Base-by-base conservation (phyloP, 2,797 vertebrate genomes). In the Mycteria americana region DNA sequence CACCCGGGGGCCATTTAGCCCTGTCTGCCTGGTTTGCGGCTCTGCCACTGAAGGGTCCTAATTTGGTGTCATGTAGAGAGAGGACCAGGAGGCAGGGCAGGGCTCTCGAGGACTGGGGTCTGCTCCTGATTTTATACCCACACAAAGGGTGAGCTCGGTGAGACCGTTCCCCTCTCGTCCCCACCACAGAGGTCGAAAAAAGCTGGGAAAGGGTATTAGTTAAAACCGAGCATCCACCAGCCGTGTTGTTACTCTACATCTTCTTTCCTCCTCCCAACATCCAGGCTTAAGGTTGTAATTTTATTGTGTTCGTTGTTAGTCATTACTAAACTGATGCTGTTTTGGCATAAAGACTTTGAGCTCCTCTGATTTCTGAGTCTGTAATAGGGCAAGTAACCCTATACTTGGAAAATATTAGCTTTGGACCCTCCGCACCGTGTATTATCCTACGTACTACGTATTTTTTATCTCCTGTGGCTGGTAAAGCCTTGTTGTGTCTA, bases 1-100 rank as follows among this genome's bases (percentile, higher is more conserved):
- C 82, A 86, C 24, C 91, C 87, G 78, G 94, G 94, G 95, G 91
- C 93, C 35, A 0, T 95, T 94, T 94, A 94, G 89, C 24, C 62
- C 92, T 97, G 97, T 97, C 97, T 92, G 94, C 89, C 62, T 69
- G 39, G 95, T 81, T 97, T 96, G 89, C 3, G 10, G 50, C 85
- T 97, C 91, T 89, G 94, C 43, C 41, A 31, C 62, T 89, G 97
- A 96, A 81, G 89, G 73, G 63, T 75, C 89, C 97, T 97, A 96
- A 96, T 97, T 95, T 92, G 89, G 69, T 96, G 96, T 97, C 96
- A 92, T 95, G 96, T 96, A 15, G 19, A 88, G 77, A 76, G 82
- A 64, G 68, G 57, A 68, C 65, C 9, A 7, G 83, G 82, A 95
- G 88, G 69, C 85, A 95, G 70, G 33, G 73, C 79, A 90, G 88